These are phyloP conservation scores for Ephestia elutella DNA, from an alignment of 1,140 invertebrate genomes.

Conservation along the genomic window DNA sequence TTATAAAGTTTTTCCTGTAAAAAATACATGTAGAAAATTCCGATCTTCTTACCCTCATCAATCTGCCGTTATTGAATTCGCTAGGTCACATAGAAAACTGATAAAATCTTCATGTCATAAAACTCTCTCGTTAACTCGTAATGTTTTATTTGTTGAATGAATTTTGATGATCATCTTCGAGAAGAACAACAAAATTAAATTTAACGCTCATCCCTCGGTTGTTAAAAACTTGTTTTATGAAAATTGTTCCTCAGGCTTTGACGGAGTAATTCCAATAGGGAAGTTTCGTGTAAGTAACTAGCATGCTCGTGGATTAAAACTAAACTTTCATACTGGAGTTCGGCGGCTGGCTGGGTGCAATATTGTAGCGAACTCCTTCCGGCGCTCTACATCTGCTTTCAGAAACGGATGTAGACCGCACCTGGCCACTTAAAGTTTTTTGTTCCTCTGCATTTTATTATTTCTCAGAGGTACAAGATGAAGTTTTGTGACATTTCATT, in stretches of 20 bases:
- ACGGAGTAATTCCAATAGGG: constrained; percentile 1
- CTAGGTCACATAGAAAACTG: constrained; percentile 17
- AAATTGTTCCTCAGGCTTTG: background rate
- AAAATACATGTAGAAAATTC: constrained; percentile 36
- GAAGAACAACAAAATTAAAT: too few species aligned
- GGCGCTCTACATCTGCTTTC: constrained; percentile 36
- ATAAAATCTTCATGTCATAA: constrained; percentile 16
- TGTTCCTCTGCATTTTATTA: constrained; percentile 18
- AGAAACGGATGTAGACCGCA: constrained; percentile 53
- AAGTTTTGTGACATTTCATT: constrained; percentile 4
- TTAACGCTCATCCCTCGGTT: background rate
- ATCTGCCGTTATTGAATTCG: constrained; percentile 35
- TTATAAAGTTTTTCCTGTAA: constrained; percentile 42
- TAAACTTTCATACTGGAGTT: background rate
- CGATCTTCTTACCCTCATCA: constrained; percentile 41
- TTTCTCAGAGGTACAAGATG: constrained; percentile 5
- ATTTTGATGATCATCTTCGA: too few species aligned
- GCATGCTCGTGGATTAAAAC: background rate
- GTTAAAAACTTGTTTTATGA: constrained; percentile 9
- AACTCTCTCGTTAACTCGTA: constrained; percentile 14
- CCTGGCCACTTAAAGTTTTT: constrained; percentile 46
- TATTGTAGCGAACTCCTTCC: constrained; percentile 28
- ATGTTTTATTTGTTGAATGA: constrained; percentile 11
- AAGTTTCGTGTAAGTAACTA: background rate
- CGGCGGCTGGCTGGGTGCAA: constrained; percentile 12